A percentile compares a stretch with the other conserved stretches of the same genome.
Evolutionary conservation across 2,888 invertebrate species (phyloP).

Genomic region (Cynaeus angustus): DNA sequence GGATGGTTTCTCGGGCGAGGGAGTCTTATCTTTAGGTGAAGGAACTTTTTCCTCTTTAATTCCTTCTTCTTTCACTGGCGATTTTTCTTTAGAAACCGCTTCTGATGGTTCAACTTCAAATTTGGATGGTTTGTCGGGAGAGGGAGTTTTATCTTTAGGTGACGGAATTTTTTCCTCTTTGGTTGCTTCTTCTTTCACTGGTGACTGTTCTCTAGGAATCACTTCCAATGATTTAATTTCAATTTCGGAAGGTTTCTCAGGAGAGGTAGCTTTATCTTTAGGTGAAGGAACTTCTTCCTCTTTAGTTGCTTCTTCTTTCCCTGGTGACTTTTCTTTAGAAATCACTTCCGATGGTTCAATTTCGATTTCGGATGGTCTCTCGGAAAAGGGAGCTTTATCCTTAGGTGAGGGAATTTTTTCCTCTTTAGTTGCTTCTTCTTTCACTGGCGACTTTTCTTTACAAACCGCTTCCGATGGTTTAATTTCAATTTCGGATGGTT

Average conservation of each 20-base stretch:
- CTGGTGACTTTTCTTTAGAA: slow-evolving; percentile 15
- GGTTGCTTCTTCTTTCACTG: background rate
- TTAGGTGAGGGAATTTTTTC: slow-evolving; percentile 3
- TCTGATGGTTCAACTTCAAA: background rate
- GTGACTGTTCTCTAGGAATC: no score
- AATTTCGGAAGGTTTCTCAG: background rate
- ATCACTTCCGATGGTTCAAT: slow-evolving; percentile 2
- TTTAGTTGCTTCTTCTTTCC: background rate
- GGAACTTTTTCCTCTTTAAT: background rate
- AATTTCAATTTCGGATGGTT: slow-evolving; percentile 23
- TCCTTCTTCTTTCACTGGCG: background rate
- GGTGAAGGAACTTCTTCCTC: slow-evolving; percentile 3
- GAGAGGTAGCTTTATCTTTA: slow-evolving; percentile 12
- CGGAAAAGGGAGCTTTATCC: slow-evolving; percentile 13
- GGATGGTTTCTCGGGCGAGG: background rate
- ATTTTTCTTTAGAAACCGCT: background rate
- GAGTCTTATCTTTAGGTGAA: background rate
- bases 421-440: background rate
- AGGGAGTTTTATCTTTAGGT: slow-evolving; percentile 4
- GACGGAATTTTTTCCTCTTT: background rate
- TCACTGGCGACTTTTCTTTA: background rate
- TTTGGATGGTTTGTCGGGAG: background rate
- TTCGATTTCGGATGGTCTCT: slow-evolving; percentile 9
- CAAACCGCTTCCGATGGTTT: slow-evolving; percentile 19
- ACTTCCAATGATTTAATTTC: no score